These are phyloP conservation scores for Aspidiotus destructor DNA, from an alignment of 2,888 invertebrate species.

Conservation along the genomic window DNA sequence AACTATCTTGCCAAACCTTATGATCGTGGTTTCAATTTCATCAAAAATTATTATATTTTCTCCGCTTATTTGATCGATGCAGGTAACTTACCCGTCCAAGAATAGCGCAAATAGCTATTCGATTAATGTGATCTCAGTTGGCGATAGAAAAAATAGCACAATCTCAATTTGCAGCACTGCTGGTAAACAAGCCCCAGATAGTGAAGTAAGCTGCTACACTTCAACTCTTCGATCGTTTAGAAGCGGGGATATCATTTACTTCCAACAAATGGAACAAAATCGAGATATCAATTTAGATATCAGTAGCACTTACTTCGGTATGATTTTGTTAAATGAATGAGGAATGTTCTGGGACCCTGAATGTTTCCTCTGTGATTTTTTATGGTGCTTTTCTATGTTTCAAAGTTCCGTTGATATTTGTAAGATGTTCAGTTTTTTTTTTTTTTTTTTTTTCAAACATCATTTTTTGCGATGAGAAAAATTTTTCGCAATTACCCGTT, in stretches of 20 bases:
- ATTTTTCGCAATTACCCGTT: too few relatives aligned
- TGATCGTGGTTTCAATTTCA: too few relatives aligned
- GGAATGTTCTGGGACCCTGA: too few relatives aligned
- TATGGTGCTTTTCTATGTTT: too few relatives aligned
- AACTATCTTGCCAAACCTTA: too few relatives aligned
- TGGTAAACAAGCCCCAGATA: not conserved
- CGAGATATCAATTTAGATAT: not conserved
- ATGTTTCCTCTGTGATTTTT: too few relatives aligned
- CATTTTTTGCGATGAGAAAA: too few relatives aligned
- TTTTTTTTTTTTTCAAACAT: too few relatives aligned
- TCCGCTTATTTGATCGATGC: not conserved
- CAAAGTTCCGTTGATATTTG: too few relatives aligned
- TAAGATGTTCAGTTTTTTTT: too few relatives aligned
- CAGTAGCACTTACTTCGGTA: not conserved
- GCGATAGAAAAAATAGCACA: not conserved
- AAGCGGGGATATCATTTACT: not conserved
- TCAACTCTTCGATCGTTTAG: not conserved
- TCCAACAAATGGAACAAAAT: not conserved
- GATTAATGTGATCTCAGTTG: not conserved
- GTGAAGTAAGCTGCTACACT: not conserved
- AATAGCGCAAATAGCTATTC: not conserved
- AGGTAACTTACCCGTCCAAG: not conserved
- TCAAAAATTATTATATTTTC: too few relatives aligned
- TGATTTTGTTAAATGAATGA: not conserved
- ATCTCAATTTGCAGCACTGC: not conserved